Conservation (phyloP, 2,113 vertebrate species). For the Indicator maculatus region DNA sequence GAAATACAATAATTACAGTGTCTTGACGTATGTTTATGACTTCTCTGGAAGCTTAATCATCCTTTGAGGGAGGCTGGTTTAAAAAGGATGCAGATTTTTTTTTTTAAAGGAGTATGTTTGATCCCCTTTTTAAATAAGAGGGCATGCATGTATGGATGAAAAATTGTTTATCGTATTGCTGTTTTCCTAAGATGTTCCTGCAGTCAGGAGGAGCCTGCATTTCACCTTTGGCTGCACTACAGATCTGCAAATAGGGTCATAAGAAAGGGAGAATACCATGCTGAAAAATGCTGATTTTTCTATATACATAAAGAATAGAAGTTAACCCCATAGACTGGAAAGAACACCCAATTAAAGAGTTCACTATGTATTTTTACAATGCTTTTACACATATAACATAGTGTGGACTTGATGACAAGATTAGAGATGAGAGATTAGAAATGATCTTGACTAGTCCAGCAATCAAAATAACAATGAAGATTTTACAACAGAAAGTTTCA, state of each 20-base stretch:
- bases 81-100: neutral
- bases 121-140: neutral
- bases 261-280: neutral
- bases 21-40: neutral
- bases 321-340: neutral
- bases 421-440: neutral
- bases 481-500: neutral
- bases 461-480: neutral
- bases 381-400: neutral
- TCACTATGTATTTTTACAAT: neutral
- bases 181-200: neutral
- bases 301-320: neutral
- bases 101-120: neutral
- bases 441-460: neutral
- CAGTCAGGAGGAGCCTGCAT: neutral
- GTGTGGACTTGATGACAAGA: neutral
- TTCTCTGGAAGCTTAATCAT: neutral
- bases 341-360: neutral
- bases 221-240: neutral
- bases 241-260: neutral
- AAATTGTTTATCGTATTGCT: neutral
- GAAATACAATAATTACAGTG: neutral
- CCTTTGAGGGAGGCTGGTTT: neutral
- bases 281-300: neutral
- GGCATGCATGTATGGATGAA: neutral